phyloP scores from a whole-genome alignment of 2,113 vertebrate species.

The Catharus minimus region DNA sequence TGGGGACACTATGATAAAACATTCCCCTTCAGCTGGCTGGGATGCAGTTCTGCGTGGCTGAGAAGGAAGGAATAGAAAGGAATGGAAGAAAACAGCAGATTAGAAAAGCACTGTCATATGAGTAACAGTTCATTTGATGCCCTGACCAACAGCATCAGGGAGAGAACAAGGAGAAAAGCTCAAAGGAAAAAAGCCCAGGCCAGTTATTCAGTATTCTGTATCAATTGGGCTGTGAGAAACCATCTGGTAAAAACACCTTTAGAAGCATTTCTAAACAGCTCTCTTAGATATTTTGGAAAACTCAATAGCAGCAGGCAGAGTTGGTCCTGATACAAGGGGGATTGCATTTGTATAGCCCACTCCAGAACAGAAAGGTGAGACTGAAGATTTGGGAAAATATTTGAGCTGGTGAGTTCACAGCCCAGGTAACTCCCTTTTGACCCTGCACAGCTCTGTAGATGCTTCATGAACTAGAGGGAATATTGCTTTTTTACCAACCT shows the following conservation, averaged over 20 bases:
- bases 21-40: neutral
- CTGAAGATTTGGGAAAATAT: neutral
- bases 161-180: neutral
- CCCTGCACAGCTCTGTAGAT: neutral
- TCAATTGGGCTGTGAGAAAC: neutral
- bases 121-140: neutral
- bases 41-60: neutral
- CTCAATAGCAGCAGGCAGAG: neutral
- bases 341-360: fast-evolving
- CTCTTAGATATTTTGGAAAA: neutral
- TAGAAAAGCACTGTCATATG: neutral
- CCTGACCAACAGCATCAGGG: neutral
- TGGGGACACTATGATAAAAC: neutral
- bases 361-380: neutral
- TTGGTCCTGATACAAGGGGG: neutral
- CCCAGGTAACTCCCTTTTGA: neutral
- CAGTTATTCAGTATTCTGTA: neutral
- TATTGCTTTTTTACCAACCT: neutral
- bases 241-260: neutral
- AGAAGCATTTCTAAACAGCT: neutral
- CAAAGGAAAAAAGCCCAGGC: neutral
- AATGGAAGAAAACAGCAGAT: neutral
- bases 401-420: neutral
- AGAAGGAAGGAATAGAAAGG: neutral
- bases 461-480: neutral